Evolutionary conservation across 92 coral and sea anemone genomes (phyloP), one percentile per base, ranked within the genome.

Genomic region (Siderastrea siderea): DNA sequence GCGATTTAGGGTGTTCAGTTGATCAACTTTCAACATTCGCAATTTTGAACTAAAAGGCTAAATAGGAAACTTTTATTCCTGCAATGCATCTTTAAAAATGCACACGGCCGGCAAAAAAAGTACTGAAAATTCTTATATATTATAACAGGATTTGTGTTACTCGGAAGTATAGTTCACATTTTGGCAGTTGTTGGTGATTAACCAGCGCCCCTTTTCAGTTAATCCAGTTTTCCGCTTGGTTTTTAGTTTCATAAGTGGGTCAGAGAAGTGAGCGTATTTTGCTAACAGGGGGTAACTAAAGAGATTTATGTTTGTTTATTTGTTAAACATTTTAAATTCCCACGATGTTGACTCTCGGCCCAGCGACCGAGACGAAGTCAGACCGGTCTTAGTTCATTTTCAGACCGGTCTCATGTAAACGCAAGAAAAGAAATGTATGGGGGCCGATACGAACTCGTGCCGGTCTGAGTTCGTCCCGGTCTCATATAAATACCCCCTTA

Each of bases 381-480:
- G 62, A 74, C 45, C 9, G 6, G 64, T 51, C 44, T 74, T 14
- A 74, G 62, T 74, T 74, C 44, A 50, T 74, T 74, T 74, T 74
- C 10, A 16, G 79, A 50, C 47, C 79, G 0, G 62, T 74, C 79
- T 7, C 79, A 26, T 74, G 79, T 74, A 52, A 74, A 51, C 38
- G 79, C 57, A n/a, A 8, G 5, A 71, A 71, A 71, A 71, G 54
- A 47, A 71, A 71, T 71, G 58, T 50, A 47, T 15, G 79, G 79
- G 50, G 79, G 26, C 61, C 79, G 58, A 74, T 14, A 74, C 38
- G 79, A 74, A 49, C 48, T 74, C 64, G 51, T 51, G 7, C 64
- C 63, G 45, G 54, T 71, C 57, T 71, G 52, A 47, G 57, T 71
- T 71, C 57, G 59, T 74, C 79, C 64, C 45, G 79, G 79, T 74